Conservation (phyloP, 2,797 vertebrate genomes). For the Emys orbicularis region DNA sequence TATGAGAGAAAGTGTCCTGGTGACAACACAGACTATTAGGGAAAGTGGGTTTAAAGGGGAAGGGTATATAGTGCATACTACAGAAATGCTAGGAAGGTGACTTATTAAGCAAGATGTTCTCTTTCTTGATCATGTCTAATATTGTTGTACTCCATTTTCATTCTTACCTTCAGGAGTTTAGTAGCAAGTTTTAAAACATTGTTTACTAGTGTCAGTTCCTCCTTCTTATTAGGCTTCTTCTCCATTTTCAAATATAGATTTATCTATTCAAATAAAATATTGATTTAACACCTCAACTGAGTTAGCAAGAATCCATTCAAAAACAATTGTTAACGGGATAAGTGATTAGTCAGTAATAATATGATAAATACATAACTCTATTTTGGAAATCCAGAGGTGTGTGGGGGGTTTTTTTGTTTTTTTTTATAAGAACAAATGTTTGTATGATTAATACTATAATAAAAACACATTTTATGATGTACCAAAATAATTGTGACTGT, state of each 20-base stretch:
- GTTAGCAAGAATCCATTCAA: not conserved
- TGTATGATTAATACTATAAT: not conserved
- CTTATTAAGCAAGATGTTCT: not conserved
- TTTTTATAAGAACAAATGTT: not conserved
- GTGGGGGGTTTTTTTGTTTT: not conserved
- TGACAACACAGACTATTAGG: not conserved
- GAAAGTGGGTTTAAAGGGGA: not conserved
- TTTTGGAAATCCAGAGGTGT: not conserved
- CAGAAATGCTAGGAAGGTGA: not conserved
- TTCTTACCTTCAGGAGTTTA: slow-evolving; percentile 94
- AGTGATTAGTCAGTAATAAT: not conserved
- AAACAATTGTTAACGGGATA: slow-evolving; percentile 26
- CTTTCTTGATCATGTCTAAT: not conserved
- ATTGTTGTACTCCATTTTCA: not conserved
- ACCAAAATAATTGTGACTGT: not conserved
- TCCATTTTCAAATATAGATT: slow-evolving; percentile 99
- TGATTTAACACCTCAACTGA: not conserved
- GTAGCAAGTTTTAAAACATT: slow-evolving; percentile 98
- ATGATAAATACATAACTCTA: not conserved
- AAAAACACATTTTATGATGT: not conserved
- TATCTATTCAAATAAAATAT: slow-evolving; percentile 83
- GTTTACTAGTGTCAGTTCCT: slow-evolving; percentile 97
- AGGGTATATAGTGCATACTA: not conserved
- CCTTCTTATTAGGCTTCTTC: slow-evolving; percentile 99
- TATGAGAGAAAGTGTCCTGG: not conserved